These are phyloP conservation scores for Ditula angustiorana DNA, from an alignment of 2,888 invertebrate species.

Conservation along the genomic window DNA sequence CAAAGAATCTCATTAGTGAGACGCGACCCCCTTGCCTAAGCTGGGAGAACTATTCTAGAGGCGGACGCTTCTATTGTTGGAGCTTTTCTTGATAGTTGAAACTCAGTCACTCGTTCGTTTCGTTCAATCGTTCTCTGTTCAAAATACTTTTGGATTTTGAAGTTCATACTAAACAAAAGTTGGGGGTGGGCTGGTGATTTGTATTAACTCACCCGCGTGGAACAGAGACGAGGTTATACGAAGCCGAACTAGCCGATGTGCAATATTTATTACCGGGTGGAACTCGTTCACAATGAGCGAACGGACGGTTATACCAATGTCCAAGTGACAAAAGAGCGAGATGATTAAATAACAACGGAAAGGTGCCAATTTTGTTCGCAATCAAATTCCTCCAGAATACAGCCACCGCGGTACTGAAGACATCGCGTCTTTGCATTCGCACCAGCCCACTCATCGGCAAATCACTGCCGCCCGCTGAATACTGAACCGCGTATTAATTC, in stretches of 20 bases:
- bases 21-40: conserved; percentile 66
- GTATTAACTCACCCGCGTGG: background rate
- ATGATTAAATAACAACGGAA: too few species aligned
- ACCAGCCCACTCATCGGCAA: conserved; percentile 79
- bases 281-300: too few species aligned
- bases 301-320: too few species aligned
- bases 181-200: background rate
- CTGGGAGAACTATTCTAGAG: conserved; percentile 60
- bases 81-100: background rate
- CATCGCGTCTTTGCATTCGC: conserved; percentile 75
- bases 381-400: conserved; percentile 58
- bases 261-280: too few species aligned
- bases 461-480: conserved; percentile 78
- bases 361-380: background rate
- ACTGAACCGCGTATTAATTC: conserved; percentile 58
- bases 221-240: too few species aligned
- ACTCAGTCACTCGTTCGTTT: too few species aligned
- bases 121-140: background rate
- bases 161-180: background rate
- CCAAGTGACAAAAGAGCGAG: too few species aligned
- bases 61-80: conserved; percentile 27
- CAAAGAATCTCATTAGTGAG: conserved; percentile 84
- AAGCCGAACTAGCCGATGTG: too few species aligned
- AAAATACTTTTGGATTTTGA: too few species aligned
- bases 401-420: conserved; percentile 60